Conservation (phyloP, 2,888 invertebrate species). For the Prostheceraeus crozeri region DNA sequence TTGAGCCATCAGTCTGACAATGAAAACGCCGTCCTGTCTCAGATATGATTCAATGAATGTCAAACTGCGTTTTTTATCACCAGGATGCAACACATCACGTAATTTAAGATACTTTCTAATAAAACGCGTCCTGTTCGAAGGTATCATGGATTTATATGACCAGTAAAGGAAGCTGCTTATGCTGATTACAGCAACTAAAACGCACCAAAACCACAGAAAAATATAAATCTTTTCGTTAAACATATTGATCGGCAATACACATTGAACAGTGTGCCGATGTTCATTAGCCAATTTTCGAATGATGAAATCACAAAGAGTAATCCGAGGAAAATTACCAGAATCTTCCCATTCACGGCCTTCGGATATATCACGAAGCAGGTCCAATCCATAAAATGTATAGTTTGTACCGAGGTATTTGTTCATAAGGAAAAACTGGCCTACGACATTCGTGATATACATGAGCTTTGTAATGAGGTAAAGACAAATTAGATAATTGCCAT, state of each 20-base stretch:
- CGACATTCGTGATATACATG: constrained; percentile 47
- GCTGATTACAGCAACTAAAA: constrained; percentile 57
- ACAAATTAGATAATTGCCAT: constrained; percentile 48
- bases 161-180: constrained; percentile 57
- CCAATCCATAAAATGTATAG: constrained; percentile 51
- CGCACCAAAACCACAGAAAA: constrained; percentile 60
- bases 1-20: constrained; percentile 38
- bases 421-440: constrained; percentile 50
- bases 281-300: constrained; percentile 57
- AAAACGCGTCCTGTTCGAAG: constrained; percentile 46
- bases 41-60: constrained; percentile 38
- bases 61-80: constrained; percentile 33
- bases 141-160: constrained; percentile 52
- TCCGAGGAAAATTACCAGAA: constrained; percentile 51
- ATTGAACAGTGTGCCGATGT: constrained; percentile 57
- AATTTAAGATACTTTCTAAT: constrained; percentile 38
- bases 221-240: constrained; percentile 53
- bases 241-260: constrained; percentile 51
- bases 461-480: constrained; percentile 45
- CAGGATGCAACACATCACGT: constrained; percentile 32
- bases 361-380: constrained; percentile 48
- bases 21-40: constrained; percentile 41
- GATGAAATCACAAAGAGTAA: constrained; percentile 56
- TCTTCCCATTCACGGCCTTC: constrained; percentile 49
- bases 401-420: constrained; percentile 52